phyloP scores from a whole-genome alignment of 2,113 vertebrate genomes.

The Sigmodon hispidus region DNA sequence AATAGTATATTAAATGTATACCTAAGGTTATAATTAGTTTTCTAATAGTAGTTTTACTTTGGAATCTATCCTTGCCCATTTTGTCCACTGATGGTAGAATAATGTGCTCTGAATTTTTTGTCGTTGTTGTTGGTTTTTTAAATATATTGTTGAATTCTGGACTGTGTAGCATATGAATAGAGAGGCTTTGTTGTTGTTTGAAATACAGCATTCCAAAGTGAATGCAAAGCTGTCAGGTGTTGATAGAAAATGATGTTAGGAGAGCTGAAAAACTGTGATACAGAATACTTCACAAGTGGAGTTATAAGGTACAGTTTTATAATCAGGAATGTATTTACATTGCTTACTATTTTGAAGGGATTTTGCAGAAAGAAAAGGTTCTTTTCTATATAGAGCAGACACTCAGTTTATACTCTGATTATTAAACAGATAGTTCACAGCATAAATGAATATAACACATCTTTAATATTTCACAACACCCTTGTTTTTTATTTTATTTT shows the following conservation, averaged over 20 bases:
- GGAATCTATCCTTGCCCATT: neutral
- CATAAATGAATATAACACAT: too few relatives aligned
- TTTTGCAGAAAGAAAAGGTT: neutral
- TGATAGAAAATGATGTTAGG: neutral
- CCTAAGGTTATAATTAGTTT: neutral
- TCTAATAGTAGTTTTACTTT: constrained; percentile 50
- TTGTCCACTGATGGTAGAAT: constrained; percentile 5
- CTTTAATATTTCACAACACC: neutral
- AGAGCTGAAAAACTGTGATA: neutral
- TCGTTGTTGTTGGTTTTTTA: too few relatives aligned
- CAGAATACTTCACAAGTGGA: neutral
- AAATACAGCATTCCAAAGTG: neutral
- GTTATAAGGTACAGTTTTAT: neutral
- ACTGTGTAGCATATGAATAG: neutral
- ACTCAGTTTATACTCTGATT: neutral
- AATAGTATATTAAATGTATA: constrained; percentile 37
- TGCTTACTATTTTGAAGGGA: neutral
- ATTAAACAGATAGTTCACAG: too few relatives aligned
- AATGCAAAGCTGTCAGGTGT: constrained; percentile 13
- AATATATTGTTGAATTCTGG: constrained; percentile 36
- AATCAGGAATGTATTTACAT: neutral
- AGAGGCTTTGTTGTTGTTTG: constrained; percentile 34
- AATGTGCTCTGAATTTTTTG: constrained; percentile 14
- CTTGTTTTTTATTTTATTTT: neutral
- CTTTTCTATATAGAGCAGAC: neutral